A percentile compares a stretch with the other conserved stretches of the same genome.
phyloP scores from a whole-genome alignment of 2,797 vertebrate species.

The Danio kyathit region DNA sequence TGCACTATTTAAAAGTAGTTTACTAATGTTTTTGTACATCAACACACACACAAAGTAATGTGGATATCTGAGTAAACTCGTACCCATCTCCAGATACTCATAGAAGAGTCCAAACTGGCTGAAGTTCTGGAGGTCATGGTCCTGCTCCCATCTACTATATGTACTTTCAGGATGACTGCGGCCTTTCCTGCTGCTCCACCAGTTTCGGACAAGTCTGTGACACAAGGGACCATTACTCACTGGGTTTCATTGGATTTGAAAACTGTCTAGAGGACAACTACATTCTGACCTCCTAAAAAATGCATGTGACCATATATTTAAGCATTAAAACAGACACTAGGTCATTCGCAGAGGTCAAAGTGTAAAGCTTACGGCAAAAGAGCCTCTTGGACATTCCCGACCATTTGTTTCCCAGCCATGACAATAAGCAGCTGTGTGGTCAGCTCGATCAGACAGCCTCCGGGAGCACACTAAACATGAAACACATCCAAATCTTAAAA shows the following conservation, averaged over 20 bases:
- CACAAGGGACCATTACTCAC: neutral
- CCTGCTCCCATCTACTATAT: slow-evolving; percentile 95
- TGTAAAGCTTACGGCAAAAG: slow-evolving; percentile 88
- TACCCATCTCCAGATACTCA: slow-evolving; percentile 99
- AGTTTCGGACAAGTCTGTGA: slow-evolving; percentile 87
- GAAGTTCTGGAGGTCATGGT: slow-evolving; percentile 89
- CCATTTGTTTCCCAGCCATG: slow-evolving; percentile 97
- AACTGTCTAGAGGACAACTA: neutral
- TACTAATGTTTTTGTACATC: neutral
- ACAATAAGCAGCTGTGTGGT: slow-evolving; percentile 95
- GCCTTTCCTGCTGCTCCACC: slow-evolving; percentile 86
- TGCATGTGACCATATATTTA: neutral
- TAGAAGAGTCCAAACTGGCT: slow-evolving; percentile 92
- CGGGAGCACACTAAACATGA: slow-evolving; percentile 88
- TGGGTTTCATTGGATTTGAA: neutral
- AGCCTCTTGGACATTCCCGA: slow-evolving; percentile 94
- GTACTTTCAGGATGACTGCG: slow-evolving; percentile 83
- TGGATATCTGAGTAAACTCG: slow-evolving; percentile 48
- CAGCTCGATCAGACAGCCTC: slow-evolving; percentile 93
- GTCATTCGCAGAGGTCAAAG: neutral
- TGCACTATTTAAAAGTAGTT: neutral
- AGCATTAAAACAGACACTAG: neutral
- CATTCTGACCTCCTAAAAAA: slow-evolving; percentile 6
- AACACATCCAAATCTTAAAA: neutral
- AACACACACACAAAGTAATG: neutral